A percentile compares a stretch with the other conserved stretches of the same genome.
Conservation (phyloP, 2,113 vertebrate genomes). For the Ochotona curzoniae region DNA sequence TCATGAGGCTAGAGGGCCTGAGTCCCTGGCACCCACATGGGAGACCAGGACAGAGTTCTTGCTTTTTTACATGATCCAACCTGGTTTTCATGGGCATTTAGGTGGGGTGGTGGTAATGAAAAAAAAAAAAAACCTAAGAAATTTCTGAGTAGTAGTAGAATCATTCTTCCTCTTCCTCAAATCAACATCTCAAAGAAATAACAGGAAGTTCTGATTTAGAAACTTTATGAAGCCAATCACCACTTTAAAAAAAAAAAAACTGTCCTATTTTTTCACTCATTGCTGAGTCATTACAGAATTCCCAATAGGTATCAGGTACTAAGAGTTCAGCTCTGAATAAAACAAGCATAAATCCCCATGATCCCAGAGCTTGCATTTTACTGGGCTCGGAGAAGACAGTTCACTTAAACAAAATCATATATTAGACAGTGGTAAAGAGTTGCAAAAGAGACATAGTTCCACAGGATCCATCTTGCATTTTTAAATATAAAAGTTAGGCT, state of each 20-base stretch:
- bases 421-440: not conserved
- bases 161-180: constrained; percentile 7
- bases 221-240: not conserved
- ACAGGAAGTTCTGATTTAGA: not conserved
- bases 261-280: not conserved
- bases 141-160: not conserved
- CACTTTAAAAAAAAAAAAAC: not conserved
- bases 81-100: too few species aligned
- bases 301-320: not conserved
- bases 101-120: too few species aligned
- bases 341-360: not conserved
- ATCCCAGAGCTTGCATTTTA: not conserved
- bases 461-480: not conserved
- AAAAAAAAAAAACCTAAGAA: too few species aligned
- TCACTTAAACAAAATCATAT: not conserved
- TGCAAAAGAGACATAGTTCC: not conserved
- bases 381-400: not conserved
- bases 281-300: not conserved
- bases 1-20: too few species aligned
- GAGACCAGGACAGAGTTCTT: too few species aligned
- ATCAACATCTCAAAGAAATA: not conserved
- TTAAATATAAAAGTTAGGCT: not conserved
- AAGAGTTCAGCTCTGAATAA: not conserved
- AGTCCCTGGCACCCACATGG: too few species aligned
- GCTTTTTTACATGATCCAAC: too few species aligned